A percentile compares a stretch with the other conserved stretches of the same genome.
phyloP scores from a whole-genome alignment of 2,888 invertebrate genomes.

The Adineta ricciae region DNA sequence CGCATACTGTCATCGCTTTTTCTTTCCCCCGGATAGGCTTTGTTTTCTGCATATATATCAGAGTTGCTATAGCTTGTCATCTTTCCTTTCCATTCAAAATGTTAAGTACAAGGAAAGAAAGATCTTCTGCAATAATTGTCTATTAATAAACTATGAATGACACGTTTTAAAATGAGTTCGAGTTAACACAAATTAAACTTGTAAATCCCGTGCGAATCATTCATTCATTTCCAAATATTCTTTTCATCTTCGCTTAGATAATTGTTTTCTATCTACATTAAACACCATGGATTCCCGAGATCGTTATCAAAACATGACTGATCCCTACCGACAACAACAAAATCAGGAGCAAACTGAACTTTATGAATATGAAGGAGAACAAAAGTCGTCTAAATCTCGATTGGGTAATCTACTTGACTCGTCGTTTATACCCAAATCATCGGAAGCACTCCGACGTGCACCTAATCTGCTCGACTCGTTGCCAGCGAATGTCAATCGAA shows the following conservation, averaged over 20 bases:
- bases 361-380: conserved; percentile 24
- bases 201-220: not conserved
- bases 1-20: not conserved
- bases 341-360: conserved; percentile 20
- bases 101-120: not conserved
- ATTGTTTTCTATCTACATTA: not conserved
- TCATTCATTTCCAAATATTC: not conserved
- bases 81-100: not conserved
- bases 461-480: conserved; percentile 68
- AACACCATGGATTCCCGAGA: not conserved
- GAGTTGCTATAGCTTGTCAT: not conserved
- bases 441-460: not conserved
- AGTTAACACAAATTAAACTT: not conserved
- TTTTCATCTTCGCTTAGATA: not conserved
- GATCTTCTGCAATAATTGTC: not conserved
- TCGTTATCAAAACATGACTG: not conserved
- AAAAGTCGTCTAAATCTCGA: not conserved
- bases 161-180: not conserved
- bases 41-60: not conserved
- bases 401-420: conserved; percentile 22
- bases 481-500: conserved; percentile 73
- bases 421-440: no score
- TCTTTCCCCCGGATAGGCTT: not conserved
- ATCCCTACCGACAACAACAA: not conserved
- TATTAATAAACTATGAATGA: not conserved